Conservation (phyloP, 2,113 vertebrate genomes). For the Spermophilus dauricus region DNA sequence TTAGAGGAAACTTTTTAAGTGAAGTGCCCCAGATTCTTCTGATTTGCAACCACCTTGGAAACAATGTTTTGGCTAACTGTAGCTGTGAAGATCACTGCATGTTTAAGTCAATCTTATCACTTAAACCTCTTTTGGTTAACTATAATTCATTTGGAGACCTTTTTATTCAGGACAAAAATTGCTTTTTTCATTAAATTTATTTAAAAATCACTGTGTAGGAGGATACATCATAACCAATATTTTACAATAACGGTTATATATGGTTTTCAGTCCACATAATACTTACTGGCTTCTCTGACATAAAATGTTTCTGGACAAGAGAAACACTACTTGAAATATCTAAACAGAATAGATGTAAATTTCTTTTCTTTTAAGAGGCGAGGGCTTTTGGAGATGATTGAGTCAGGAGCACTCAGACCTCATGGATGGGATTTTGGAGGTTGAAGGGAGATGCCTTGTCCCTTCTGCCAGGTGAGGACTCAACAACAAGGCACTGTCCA, state of each 20-base stretch:
- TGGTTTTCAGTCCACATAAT: not conserved
- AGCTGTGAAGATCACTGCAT: not conserved
- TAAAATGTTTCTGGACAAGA: conserved; percentile 21
- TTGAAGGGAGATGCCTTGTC: not conserved
- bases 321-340: conserved; percentile 20
- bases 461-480: not conserved
- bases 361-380: not conserved
- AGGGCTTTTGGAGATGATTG: not conserved
- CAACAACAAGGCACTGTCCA: not conserved
- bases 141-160: not conserved
- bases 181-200: not conserved
- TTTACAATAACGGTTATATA: not conserved
- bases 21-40: not conserved
- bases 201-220: not conserved
- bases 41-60: conserved; percentile 3
- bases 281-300: not conserved
- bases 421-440: not conserved
- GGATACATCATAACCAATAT: not conserved
- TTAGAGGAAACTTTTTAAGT: not conserved
- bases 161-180: conserved; percentile 56
- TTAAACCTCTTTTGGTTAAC: not conserved
- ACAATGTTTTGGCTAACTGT: not conserved
- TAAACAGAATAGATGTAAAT: not conserved
- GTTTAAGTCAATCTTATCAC: not conserved
- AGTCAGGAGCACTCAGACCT: not conserved